These are phyloP conservation scores for Scylla paramamosain DNA, from an alignment of 1,140 invertebrate genomes.

Conservation along the genomic window DNA sequence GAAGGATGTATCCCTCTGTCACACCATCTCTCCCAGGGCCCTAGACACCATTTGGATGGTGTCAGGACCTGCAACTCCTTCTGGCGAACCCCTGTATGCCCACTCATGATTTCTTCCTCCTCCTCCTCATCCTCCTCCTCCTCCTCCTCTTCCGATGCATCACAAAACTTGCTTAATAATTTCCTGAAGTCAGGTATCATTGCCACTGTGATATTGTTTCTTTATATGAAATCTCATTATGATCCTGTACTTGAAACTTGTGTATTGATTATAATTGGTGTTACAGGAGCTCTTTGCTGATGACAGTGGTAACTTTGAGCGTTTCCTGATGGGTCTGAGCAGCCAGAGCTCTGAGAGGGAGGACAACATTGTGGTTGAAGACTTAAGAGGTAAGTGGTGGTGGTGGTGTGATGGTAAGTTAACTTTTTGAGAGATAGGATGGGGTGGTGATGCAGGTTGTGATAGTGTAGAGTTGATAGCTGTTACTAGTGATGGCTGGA, in stretches of 20 bases:
- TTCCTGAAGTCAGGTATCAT: too few relatives aligned
- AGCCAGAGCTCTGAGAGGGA: slow-evolving; percentile 85
- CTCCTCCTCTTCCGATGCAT: too few relatives aligned
- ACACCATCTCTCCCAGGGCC: slow-evolving; percentile 4
- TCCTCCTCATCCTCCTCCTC: too few relatives aligned
- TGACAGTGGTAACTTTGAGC: slow-evolving; percentile 82
- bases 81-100: slow-evolving; percentile 83
- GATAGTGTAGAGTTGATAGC: too few relatives aligned
- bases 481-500: too few relatives aligned
- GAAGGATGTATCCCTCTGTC: slow-evolving; percentile 78
- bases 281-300: slow-evolving; percentile 68
- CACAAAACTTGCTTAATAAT: too few relatives aligned
- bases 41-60: slow-evolving; percentile 64
- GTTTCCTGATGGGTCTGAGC: slow-evolving; percentile 84
- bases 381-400: slow-evolving; percentile 82
- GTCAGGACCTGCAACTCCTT: slow-evolving; percentile 86
- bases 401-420: not conserved
- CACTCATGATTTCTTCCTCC: too few relatives aligned
- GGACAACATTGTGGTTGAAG: slow-evolving; percentile 85
- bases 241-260: too few relatives aligned
- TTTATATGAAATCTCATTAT: too few relatives aligned
- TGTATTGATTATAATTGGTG: not conserved
- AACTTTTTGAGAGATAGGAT: too few relatives aligned
- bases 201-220: too few relatives aligned
- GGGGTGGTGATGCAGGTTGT: too few relatives aligned